phyloP scores from a whole-genome alignment of 2,113 vertebrate species.

The Microcebus murinus region DNA sequence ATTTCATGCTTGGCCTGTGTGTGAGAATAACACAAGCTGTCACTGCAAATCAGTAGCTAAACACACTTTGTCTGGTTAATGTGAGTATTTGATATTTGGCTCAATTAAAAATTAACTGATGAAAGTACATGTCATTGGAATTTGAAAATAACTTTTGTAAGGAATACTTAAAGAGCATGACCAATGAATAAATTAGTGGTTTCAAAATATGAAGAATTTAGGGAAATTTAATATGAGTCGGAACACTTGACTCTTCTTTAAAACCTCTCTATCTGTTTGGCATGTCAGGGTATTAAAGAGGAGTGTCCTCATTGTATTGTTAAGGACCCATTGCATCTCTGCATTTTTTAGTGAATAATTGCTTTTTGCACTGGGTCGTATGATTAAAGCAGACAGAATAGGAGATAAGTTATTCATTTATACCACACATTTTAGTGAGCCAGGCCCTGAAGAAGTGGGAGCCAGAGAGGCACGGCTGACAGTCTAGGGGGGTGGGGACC shows the following conservation, averaged over 20 bases:
- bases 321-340: not conserved
- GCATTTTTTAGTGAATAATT: not conserved
- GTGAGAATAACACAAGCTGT: slow-evolving; percentile 73
- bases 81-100: slow-evolving; percentile 66
- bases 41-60: slow-evolving; percentile 64
- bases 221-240: not conserved
- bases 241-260: not conserved
- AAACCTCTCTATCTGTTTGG: not conserved
- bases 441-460: not conserved
- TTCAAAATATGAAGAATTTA: not conserved
- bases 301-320: not conserved
- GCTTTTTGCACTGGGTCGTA: not conserved
- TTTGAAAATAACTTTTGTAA: slow-evolving; percentile 62
- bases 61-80: slow-evolving; percentile 66
- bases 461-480: not conserved
- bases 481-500: not conserved
- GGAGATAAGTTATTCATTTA: not conserved
- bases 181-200: slow-evolving; percentile 37
- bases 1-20: slow-evolving; percentile 75
- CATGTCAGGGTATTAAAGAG: not conserved
- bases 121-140: slow-evolving; percentile 64
- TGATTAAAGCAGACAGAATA: not conserved
- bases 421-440: not conserved
- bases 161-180: slow-evolving; percentile 38
- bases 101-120: slow-evolving; percentile 74